Base-by-base conservation (phyloP, 2,113 vertebrate genomes). In the Pheucticus melanocephalus region DNA sequence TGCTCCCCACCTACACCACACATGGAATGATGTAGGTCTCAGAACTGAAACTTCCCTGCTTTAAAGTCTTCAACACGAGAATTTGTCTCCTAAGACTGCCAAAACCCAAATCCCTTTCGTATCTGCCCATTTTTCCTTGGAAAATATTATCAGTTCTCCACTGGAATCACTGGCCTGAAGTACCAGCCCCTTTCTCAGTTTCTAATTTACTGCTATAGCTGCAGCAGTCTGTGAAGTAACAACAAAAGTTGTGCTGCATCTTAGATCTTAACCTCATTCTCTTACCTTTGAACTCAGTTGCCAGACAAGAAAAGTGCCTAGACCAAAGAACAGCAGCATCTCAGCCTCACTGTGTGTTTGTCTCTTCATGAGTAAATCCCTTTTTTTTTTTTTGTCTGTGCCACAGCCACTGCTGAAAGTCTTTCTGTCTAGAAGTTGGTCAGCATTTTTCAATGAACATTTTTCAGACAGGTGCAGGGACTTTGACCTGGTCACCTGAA, bases 211-310 rank as follows among this genome's bases (percentile, higher is more conserved):
- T 82, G 64, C 76, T 88, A 8, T 31, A 59, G 56, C 57, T 83
- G 69, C 56, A 66, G 53, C 35, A 88, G 60, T 42, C 69, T 88
- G 76, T 66, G 69, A 90, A 90, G 40, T 51, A 92, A 51, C 45
- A 77, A 50, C 40, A 73, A 66, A 88, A 44, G 47, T 76, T 83
- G 54, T 73, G 60, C 80, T 90, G 59, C 68, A 71, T 64, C 88
- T 90, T 71, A 88, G 88, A 88, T 90, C 86, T 93, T 88, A 77
- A 92, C 68, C 68, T 92, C 80, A 70, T 88, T 93, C 78, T 94
- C 28, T 86, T 88, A 88, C 84, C 83, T 93, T 92, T 8, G 33
- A 90, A 90, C 91, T 88, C 91, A 92, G 72, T 78, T 92, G 56
- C 91, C 88, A 93, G 94, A 83, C 76, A 93, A 88, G 83, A 91